phyloP scores from a whole-genome alignment of 2,797 vertebrate species.

The Echiichthys vipera region DNA sequence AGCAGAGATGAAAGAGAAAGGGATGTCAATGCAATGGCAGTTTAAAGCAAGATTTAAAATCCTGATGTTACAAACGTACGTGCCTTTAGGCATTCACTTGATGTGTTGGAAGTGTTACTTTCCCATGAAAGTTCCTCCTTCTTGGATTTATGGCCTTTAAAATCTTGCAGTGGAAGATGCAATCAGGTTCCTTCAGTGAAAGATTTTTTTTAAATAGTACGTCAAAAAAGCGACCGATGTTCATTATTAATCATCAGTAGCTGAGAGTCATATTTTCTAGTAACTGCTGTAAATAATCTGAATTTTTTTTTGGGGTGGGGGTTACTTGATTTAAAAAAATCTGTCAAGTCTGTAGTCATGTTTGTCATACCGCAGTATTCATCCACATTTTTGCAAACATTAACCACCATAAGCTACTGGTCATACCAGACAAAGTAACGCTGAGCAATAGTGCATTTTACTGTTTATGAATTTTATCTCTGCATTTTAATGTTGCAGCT shows the following conservation, averaged over 20 bases:
- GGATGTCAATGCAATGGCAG: conserved; percentile 11
- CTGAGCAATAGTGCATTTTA: background rate
- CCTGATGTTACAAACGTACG: background rate
- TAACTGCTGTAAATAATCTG: too few relatives aligned
- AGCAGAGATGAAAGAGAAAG: conserved; percentile 32
- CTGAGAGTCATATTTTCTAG: too few relatives aligned
- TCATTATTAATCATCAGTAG: too few relatives aligned
- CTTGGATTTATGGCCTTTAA: background rate
- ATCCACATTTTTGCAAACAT: background rate
- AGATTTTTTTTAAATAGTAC: too few relatives aligned
- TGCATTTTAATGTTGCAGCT: background rate
- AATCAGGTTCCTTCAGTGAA: background rate
- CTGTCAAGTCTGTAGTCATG: too few relatives aligned
- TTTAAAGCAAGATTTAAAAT: conserved; percentile 26
- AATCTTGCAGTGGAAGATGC: background rate
- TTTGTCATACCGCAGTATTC: background rate
- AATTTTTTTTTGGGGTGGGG: too few relatives aligned
- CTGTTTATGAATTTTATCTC: background rate
- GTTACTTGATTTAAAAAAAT: too few relatives aligned
- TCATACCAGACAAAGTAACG: background rate
- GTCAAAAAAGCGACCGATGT: too few relatives aligned
- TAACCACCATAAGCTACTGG: background rate
- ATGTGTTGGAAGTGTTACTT: background rate
- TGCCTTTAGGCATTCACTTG: background rate
- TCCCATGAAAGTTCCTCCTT: background rate